Evolutionary conservation across 2,888 invertebrate species (phyloP).

Genomic region (Watsonalla binaria): DNA sequence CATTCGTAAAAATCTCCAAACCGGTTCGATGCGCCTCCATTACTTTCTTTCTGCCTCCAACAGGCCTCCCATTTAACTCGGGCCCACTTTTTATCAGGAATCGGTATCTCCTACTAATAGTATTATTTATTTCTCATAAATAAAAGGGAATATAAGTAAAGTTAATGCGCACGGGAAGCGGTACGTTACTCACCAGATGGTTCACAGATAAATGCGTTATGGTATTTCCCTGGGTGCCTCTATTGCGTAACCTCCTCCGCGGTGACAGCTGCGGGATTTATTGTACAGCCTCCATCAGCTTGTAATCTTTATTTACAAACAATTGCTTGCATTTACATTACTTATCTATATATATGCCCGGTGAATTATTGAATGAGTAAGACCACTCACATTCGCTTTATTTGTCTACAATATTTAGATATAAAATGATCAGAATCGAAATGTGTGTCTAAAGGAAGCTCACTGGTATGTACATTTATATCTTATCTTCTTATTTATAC

Average conservation of each 20-base stretch:
- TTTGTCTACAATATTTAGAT: not conserved
- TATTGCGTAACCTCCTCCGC: conserved; percentile 53
- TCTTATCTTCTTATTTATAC: not conserved
- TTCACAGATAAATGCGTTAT: conserved; percentile 61
- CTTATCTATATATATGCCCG: conserved; percentile 17
- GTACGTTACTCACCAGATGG: conserved; percentile 69
- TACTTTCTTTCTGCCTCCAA: conserved; percentile 78
- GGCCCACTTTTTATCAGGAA: conserved; percentile 78
- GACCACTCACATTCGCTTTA: not conserved
- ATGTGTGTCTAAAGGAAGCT: not conserved
- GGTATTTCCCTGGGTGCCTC: conserved; percentile 42
- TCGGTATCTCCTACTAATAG: conserved; percentile 78
- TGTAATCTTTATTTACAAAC: conserved; percentile 49
- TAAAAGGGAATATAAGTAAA: conserved; percentile 74
- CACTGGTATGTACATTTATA: conserved; percentile 2
- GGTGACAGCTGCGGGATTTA: conserved; percentile 43
- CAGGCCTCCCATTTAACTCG: conserved; percentile 77
- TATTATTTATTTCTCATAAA: conserved; percentile 79
- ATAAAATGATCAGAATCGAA: not conserved
- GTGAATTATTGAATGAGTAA: conserved; percentile 14
- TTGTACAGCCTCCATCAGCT: conserved; percentile 37
- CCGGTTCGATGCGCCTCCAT: conserved; percentile 78
- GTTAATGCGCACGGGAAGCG: conserved; percentile 72
- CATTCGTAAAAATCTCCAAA: conserved; percentile 78
- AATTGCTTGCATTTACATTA: conserved; percentile 41